Evolutionary conservation across 2,888 invertebrate species (phyloP).

Genomic region (Galerucella calmariensis): DNA sequence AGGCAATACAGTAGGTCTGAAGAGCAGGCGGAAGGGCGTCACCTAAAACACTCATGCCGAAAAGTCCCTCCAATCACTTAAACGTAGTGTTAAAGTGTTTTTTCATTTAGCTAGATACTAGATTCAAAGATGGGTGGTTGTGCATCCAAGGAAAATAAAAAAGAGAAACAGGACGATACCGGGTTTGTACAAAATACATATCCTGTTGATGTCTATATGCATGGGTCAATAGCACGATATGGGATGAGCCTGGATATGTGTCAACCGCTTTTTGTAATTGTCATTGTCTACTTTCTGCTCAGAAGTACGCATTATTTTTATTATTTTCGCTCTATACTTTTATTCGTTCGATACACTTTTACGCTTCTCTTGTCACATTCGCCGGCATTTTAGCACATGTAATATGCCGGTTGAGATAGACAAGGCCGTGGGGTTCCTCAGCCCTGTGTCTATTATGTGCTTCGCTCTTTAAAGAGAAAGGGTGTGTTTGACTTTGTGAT

Average conservation of each 20-base stretch:
- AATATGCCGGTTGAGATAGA: slow-evolving; percentile 15
- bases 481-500: neutral
- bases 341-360: slow-evolving; percentile 16
- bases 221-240: slow-evolving; percentile 59
- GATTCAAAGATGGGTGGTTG: slow-evolving; percentile 80
- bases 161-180: slow-evolving; percentile 68
- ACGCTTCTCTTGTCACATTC: slow-evolving; percentile 19
- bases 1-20: slow-evolving; percentile 48
- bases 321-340: slow-evolving; percentile 44
- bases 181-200: slow-evolving; percentile 70
- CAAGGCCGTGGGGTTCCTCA: slow-evolving; percentile 24
- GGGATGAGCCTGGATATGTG: slow-evolving; percentile 59
- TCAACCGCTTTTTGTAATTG: slow-evolving; percentile 59
- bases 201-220: slow-evolving; percentile 60
- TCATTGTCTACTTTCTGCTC: slow-evolving; percentile 56
- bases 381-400: slow-evolving; percentile 21
- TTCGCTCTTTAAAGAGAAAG: neutral
- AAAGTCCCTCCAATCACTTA: slow-evolving; percentile 60
- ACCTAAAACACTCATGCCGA: slow-evolving; percentile 61
- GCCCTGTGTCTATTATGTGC: slow-evolving; percentile 13
- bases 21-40: slow-evolving; percentile 59
- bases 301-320: slow-evolving; percentile 57
- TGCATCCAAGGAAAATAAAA: slow-evolving; percentile 86
- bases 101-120: slow-evolving; percentile 58
- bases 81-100: slow-evolving; percentile 61